phyloP scores from a whole-genome alignment of 2,113 vertebrate species.

The Dasypus novemcinctus region DNA sequence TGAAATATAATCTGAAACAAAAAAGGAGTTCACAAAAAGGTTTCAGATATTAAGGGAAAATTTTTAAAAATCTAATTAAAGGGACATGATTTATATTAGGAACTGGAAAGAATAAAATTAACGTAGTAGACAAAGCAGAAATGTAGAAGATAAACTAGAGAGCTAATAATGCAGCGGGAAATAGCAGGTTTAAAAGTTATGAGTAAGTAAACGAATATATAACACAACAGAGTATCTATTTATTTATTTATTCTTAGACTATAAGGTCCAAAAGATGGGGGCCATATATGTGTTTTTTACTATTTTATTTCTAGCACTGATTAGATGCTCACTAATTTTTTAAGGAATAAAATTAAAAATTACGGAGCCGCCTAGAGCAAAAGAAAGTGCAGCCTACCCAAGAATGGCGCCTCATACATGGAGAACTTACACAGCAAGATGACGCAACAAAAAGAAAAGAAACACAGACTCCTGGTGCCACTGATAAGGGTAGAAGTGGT shows the following conservation, averaged over 20 bases:
- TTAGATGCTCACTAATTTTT: background rate
- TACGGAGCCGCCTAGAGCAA: no score
- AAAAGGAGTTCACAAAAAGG: background rate
- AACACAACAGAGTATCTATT: background rate
- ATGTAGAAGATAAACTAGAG: background rate
- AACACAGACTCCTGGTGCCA: no score
- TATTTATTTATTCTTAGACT: background rate
- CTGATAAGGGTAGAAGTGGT: no score
- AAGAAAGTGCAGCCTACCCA: no score
- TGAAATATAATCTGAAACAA: background rate
- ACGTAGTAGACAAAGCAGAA: background rate
- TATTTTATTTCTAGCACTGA: background rate
- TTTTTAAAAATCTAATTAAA: slow-evolving; percentile 35
- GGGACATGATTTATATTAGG: background rate
- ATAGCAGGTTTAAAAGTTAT: background rate
- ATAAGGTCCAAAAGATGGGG: background rate
- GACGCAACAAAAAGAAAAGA: no score
- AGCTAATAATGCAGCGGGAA: background rate
- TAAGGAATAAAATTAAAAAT: background rate
- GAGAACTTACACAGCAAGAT: no score
- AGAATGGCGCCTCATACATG: no score
- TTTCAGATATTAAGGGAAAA: background rate
- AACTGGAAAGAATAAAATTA: slow-evolving; percentile 35
- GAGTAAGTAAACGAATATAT: background rate
- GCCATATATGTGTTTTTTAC: background rate